Conservation (phyloP, 2,888 invertebrate species). For the Lasius fuliginosus region DNA sequence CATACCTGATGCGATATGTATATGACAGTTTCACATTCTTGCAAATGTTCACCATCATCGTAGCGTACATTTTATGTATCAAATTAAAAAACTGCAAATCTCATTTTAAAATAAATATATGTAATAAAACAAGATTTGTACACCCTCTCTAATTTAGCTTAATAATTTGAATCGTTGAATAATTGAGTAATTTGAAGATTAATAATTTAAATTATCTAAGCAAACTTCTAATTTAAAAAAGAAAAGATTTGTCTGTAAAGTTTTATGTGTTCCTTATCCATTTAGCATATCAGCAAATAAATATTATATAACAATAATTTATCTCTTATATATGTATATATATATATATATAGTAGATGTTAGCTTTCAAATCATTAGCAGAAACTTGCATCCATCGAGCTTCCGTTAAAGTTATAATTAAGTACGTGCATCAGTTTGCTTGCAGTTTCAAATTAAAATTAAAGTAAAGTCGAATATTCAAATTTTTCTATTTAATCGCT, state of each 20-base stretch:
- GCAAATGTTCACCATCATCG: background rate
- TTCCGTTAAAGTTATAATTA: background rate
- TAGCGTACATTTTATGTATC: background rate
- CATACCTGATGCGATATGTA: background rate
- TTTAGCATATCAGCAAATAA: background rate
- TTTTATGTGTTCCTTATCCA: background rate
- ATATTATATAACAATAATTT: background rate
- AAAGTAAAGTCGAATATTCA: background rate
- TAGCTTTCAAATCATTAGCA: constrained; percentile 25
- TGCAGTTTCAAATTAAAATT: background rate
- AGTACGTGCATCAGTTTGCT: background rate
- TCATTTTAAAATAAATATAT: background rate
- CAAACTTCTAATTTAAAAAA: background rate
- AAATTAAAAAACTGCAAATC: background rate
- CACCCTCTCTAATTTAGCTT: background rate
- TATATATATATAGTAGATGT: background rate
- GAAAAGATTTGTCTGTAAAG: background rate
- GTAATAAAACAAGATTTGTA: background rate
- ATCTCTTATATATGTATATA: background rate
- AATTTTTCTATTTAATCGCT: background rate
- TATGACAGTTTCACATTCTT: background rate
- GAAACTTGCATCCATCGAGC: background rate
- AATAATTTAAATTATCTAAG: background rate
- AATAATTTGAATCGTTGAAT: background rate
- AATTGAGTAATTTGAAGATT: too few species aligned